These are phyloP conservation scores for Lithosia quadra DNA, from an alignment of 2,888 invertebrate species.

Conservation along the genomic window DNA sequence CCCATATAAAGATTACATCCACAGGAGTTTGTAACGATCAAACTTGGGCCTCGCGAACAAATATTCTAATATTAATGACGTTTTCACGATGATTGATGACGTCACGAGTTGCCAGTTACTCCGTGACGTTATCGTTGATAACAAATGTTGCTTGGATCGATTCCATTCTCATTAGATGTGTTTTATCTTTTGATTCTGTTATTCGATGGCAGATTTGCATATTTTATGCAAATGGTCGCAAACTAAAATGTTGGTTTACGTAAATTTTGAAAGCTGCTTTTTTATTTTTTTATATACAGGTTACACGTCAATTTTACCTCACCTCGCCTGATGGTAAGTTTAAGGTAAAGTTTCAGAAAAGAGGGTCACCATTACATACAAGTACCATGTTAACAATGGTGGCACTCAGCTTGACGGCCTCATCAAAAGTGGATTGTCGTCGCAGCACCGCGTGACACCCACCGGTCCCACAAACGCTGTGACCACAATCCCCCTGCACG, in stretches of 20 bases:
- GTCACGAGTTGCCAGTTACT: slow-evolving; percentile 33
- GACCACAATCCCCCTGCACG: too few species aligned
- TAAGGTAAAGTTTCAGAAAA: too few species aligned
- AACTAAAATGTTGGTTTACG: background rate
- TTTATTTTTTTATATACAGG: background rate
- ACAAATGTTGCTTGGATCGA: slow-evolving; percentile 43
- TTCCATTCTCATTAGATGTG: slow-evolving; percentile 43
- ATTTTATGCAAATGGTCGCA: slow-evolving; percentile 10
- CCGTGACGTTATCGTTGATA: slow-evolving; percentile 38
- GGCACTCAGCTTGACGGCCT: too few species aligned
- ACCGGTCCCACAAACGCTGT: too few species aligned
- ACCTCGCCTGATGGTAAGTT: too few species aligned
- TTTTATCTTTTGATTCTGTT: slow-evolving; percentile 35
- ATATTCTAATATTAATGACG: slow-evolving; percentile 55
- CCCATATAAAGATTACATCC: background rate
- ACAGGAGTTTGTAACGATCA: slow-evolving; percentile 9
- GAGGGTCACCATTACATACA: too few species aligned
- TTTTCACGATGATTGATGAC: slow-evolving; percentile 50
- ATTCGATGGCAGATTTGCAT: slow-evolving; percentile 12
- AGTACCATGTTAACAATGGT: too few species aligned
- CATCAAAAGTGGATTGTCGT: too few species aligned
- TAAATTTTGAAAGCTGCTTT: background rate
- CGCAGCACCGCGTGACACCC: too few species aligned
- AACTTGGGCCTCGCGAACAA: slow-evolving; percentile 23
- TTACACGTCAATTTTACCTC: too few species aligned